These are phyloP conservation scores for Rhingia campestris DNA, from an alignment of 2,888 invertebrate species.

Conservation along the genomic window DNA sequence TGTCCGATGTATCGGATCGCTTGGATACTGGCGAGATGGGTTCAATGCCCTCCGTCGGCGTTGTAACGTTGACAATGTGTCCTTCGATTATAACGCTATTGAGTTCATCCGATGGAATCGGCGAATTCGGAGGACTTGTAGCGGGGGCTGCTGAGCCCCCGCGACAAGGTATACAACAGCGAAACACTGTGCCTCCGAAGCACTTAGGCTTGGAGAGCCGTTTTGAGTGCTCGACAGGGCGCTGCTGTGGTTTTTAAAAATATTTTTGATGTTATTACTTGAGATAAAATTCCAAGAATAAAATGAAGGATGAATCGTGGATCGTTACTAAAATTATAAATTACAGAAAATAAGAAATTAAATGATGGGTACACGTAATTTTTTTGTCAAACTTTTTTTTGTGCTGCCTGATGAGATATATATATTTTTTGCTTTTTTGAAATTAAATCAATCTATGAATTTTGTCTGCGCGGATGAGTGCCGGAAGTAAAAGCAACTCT, in stretches of 20 bases:
- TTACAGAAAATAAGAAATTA: constrained; percentile 69
- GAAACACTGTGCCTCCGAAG: constrained; percentile 88
- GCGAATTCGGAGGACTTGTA: constrained; percentile 84
- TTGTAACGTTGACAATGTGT: constrained; percentile 67
- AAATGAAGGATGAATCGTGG: constrained; percentile 73
- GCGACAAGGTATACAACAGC: constrained; percentile 93
- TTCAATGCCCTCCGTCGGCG: constrained; percentile 68
- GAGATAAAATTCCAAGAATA: constrained; percentile 68
- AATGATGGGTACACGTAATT: constrained; percentile 52
- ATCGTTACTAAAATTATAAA: constrained; percentile 68
- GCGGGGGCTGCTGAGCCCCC: constrained; percentile 88
- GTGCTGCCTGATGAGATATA: constrained; percentile 28
- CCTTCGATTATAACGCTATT: constrained; percentile 76
- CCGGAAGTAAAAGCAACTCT: constrained; percentile 46
- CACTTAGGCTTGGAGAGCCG: constrained; percentile 82
- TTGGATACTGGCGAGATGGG: constrained; percentile 75
- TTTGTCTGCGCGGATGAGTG: constrained; percentile 32
- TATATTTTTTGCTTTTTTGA: constrained; percentile 9
- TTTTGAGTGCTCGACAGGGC: constrained; percentile 71
- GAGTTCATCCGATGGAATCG: constrained; percentile 79
- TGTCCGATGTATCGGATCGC: constrained; percentile 78
- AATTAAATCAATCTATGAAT: constrained; percentile 30
- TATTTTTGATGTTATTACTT: constrained; percentile 61
- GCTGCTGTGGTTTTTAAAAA: constrained; percentile 70
- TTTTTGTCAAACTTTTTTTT: constrained; percentile 24